Conservation (phyloP, 2,113 vertebrate species). For the Rhagologus leucostigma region DNA sequence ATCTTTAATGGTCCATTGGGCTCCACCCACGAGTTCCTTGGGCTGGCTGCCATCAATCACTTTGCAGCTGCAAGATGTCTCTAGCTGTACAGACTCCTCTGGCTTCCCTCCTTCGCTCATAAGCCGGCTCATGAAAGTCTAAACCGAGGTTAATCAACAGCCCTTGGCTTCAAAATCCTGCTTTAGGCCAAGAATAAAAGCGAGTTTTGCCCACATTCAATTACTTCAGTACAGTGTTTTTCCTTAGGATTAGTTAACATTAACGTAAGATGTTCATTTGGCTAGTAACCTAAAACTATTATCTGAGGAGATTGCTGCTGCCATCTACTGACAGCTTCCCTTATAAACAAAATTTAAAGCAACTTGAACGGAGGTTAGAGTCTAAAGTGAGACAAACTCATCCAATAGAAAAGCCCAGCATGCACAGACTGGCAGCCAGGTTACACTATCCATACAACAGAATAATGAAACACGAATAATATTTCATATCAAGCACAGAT, state of each 20-base stretch:
- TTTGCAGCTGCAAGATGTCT: background rate
- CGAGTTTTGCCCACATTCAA: background rate
- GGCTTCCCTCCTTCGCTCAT: background rate
- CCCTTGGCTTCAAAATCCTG: background rate
- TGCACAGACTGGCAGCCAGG: background rate
- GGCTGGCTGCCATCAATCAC: background rate
- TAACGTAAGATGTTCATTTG: background rate
- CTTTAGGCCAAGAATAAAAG: background rate
- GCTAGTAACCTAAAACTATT: background rate
- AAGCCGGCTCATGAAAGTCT: background rate
- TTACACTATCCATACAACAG: background rate
- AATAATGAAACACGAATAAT: background rate
- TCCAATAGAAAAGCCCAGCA: background rate
- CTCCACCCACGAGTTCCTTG: background rate
- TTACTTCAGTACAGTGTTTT: background rate
- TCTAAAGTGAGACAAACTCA: background rate
- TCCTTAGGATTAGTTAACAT: background rate
- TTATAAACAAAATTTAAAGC: background rate
- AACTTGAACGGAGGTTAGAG: background rate
- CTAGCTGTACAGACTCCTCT: background rate
- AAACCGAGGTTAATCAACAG: background rate
- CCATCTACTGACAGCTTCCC: conserved; percentile 70
- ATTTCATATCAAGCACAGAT: background rate
- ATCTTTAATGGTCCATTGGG: background rate
- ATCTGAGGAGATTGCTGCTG: conserved; percentile 63